Evolutionary conservation across 92 coral and sea anemone genomes (phyloP).

Genomic region (Zoanthus gigantus): DNA sequence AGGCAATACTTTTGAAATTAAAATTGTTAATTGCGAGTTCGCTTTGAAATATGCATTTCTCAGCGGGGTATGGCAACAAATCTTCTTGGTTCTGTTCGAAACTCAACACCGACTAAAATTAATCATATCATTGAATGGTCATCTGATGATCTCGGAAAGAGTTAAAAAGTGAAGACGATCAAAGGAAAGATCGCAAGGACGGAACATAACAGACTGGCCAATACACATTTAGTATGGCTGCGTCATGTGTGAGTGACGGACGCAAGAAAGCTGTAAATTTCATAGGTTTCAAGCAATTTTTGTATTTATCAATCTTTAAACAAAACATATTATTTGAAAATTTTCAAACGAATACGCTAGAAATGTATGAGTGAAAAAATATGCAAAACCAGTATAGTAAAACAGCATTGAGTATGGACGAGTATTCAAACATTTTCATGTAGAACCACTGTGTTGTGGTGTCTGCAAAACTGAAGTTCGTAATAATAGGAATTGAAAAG

Average conservation of each 20-base stretch:
- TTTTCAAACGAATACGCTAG: slow-evolving; percentile 7
- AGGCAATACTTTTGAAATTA: slow-evolving; percentile 38
- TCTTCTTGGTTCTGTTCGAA: slow-evolving; percentile 34
- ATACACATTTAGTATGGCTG: not conserved
- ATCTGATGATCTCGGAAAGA: slow-evolving; percentile 18
- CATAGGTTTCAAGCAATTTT: not conserved
- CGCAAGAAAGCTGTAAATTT: not conserved
- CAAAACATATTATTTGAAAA: slow-evolving; percentile 4
- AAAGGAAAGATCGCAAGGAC: not conserved
- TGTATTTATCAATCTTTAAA: slow-evolving; percentile 18
- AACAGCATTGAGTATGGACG: slow-evolving; percentile 1
- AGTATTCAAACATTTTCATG: not conserved
- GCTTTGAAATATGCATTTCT: slow-evolving; percentile 50
- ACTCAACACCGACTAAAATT: slow-evolving; percentile 14
- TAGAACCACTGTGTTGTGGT: not conserved
- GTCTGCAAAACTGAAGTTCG: not conserved
- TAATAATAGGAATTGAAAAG: not conserved
- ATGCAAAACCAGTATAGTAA: not conserved
- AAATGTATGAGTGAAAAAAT: slow-evolving; percentile 3
- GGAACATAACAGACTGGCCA: not conserved
- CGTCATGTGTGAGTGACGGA: slow-evolving; percentile 23
- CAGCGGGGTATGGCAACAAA: slow-evolving; percentile 49
- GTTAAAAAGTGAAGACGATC: not conserved
- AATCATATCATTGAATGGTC: slow-evolving; percentile 39
- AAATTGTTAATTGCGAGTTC: slow-evolving; percentile 44